Percentiles rank a stretch among this genome's conserved stretches.
phyloP scores from a whole-genome alignment of 2,797 vertebrate species.

The Saguinus oedipus region DNA sequence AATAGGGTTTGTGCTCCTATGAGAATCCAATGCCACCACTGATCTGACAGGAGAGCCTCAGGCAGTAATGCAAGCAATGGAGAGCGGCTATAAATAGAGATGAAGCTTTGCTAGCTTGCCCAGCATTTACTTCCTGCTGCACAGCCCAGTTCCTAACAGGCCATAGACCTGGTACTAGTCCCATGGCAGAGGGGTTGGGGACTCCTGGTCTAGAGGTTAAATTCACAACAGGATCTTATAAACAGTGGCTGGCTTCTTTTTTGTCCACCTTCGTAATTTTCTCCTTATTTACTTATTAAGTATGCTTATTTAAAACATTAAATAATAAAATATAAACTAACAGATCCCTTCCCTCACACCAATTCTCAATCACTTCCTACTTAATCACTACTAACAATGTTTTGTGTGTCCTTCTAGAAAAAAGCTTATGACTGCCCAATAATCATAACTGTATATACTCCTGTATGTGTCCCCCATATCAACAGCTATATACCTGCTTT shows the following conservation, averaged over 20 bases:
- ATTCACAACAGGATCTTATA: not conserved
- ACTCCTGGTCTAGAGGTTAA: not conserved
- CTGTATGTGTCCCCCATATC: not conserved
- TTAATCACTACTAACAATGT: conserved; percentile 28
- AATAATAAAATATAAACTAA: not conserved
- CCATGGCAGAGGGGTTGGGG: no score
- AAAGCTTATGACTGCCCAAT: not conserved
- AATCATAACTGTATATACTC: not conserved
- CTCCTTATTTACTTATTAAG: not conserved
- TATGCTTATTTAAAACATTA: conserved; percentile 28
- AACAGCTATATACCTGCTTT: not conserved
- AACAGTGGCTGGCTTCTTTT: not conserved
- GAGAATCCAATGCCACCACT: no score
- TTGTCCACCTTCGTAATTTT: not conserved
- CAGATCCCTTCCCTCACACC: not conserved
- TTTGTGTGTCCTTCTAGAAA: not conserved
- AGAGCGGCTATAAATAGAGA: no score
- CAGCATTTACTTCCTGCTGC: no score
- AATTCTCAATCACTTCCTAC: not conserved
- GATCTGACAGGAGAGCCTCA: no score
- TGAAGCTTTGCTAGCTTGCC: no score
- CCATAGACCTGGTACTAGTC: no score
- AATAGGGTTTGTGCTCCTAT: no score
- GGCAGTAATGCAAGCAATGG: no score
- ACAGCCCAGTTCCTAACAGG: no score